Base-by-base conservation (phyloP, 2,113 vertebrate species). In the Atractosteus spatula region DNA sequence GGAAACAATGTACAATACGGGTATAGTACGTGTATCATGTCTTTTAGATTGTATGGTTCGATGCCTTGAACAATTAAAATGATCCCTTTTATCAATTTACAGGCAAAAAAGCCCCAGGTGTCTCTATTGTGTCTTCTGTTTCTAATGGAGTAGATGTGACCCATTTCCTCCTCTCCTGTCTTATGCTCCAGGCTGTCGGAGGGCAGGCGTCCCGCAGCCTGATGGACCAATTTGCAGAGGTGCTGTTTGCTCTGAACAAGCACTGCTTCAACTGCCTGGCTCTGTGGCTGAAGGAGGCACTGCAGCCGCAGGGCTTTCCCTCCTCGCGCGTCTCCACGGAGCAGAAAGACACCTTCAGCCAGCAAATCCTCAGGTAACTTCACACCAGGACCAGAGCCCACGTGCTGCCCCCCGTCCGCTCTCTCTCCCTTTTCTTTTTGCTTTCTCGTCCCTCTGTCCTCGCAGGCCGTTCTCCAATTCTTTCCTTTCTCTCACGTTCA, bases 201-300 rank as follows among this genome's bases (percentile, higher is more conserved):
- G 97, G 97, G 70, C 96, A 96, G 78, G 95, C 96, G 2, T 97
- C 97, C 70, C 95, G 97, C 76, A 96, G 91, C 85, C 91, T 98
- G 79, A 99, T 99, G 97, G 97, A 99, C 83, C 95, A 95, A 85
- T 98, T 98, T 7, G 96, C 96, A 1, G 97, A 99, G 79, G 95
- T 99, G 83, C 90, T 99, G 44, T 99, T 99, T 78, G 88, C 88
- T 75, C 89, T 99, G 83, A 99, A 98, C 87, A 99, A 99, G 85
- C 93, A 99, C 88, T 99, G 97, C 90, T 97, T 97, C 77, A 91
- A 93, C 70, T 92, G 96, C 85, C 90, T 99, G 59, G 91, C 90
- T 0, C 10, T 98, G 80, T 98, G 97, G 97, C 88, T 99, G 77
- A 99, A 98, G 89, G 97, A 97, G 83, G 93, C 84, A 5, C 90